Conservation (phyloP, 1,140 invertebrate species). For the Pomacea maculata region DNA sequence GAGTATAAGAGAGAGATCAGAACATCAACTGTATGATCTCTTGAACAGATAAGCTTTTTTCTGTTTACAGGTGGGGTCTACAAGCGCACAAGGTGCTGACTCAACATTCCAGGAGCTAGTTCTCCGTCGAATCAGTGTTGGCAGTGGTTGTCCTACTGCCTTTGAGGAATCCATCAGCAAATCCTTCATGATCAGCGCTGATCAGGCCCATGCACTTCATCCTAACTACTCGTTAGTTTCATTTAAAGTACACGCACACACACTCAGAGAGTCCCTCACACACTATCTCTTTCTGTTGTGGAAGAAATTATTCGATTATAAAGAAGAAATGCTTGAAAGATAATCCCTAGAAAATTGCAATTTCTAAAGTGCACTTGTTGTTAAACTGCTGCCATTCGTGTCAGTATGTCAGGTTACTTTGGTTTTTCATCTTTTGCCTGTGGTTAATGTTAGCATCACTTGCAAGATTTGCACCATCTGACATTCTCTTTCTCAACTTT, state of each 20-base stretch:
- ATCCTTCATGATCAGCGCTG: conserved; percentile 67
- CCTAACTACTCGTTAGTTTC: conserved; percentile 65
- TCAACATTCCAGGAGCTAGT: conserved; percentile 65
- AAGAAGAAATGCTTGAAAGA: too few species aligned
- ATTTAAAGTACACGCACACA: too few species aligned
- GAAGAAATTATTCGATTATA: too few species aligned
- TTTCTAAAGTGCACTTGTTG: too few species aligned
- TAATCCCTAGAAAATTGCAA: too few species aligned
- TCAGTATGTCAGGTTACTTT: too few species aligned
- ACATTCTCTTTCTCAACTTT: conserved; percentile 11
- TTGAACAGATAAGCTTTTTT: neutral
- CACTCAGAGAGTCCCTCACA: too few species aligned
- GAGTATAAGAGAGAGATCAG: neutral
- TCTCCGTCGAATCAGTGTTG: conserved; percentile 58
- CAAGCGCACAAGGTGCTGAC: conserved; percentile 65
- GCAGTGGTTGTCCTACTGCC: conserved; percentile 37
- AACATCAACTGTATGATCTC: neutral
- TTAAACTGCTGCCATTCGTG: too few species aligned
- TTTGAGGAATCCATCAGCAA: conserved; percentile 65
- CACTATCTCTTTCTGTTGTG: too few species aligned
- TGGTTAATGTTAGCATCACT: neutral
- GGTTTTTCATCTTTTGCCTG: neutral
- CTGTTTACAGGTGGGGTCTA: conserved; percentile 58
- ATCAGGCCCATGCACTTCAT: conserved; percentile 69
- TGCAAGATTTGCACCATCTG: neutral